Base-by-base conservation (phyloP, 1,140 invertebrate genomes). In the Ips typographus region DNA sequence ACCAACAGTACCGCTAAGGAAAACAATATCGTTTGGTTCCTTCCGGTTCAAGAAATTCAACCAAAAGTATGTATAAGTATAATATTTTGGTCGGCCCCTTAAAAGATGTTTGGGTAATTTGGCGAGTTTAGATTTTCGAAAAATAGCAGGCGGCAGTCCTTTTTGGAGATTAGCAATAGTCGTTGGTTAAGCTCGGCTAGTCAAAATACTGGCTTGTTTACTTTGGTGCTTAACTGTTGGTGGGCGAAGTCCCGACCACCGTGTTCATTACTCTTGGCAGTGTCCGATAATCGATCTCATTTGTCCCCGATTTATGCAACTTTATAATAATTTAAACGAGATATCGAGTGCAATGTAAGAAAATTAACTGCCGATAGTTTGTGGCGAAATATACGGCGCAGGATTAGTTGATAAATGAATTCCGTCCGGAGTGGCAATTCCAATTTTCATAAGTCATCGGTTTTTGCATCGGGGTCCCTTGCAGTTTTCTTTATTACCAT, bases 401-500 rank as follows among this genome's bases (percentile, higher is more conserved):
- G 7, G 44, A 22, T 38, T 55, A 8, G 2, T 37, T 55, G 52
- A 55, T 55, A 55, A 55, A 55, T 55, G 52, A 55, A 55, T 55
- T 55, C 52, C 52, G 52, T 55, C 64, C 41, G 59, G 63, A 57
- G 8, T 41, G 67, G 53, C 61, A 69, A 69, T 69, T 69, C 44
- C 53, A 69, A 69, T 69, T 69, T 69, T 69, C 59, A 69, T 69
- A 69, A 69, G 55, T 69, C 67, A 69, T 69, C 22, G 49, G 44
- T 64, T 64, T 65, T 61, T 47, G 36, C 52, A 49, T 69, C 57
- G 47, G 44, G 67, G 60, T 69, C 59, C 51, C 67, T 69, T 64
- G 67, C 67, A 57, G 67, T 62, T 69, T 69, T 69, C 67, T 69
- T 69, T 69, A 69, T 69, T 69, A 69, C 52, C 67, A 69, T 69